A percentile compares a stretch with the other conserved stretches of the same genome.
Evolutionary conservation across 2,888 invertebrate genomes (phyloP).

Genomic region (Protophormia terraenovae): DNA sequence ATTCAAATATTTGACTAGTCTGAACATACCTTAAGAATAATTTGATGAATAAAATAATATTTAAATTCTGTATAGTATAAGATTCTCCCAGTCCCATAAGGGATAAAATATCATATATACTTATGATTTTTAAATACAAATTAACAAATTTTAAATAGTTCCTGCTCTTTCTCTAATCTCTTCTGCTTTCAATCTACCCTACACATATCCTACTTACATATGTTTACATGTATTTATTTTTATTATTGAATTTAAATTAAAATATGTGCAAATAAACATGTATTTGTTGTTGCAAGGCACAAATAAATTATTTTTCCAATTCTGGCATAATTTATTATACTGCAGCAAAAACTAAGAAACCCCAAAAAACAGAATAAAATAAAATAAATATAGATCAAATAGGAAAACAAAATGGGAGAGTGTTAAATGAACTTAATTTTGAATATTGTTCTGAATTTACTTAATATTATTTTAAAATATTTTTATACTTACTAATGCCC

Average conservation of each 20-base stretch:
- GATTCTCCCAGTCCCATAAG: too few species aligned
- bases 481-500: background rate
- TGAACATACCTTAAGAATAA: too few species aligned
- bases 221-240: constrained; percentile 29
- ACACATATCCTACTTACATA: background rate
- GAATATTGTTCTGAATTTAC: constrained; percentile 19
- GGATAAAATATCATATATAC: too few species aligned
- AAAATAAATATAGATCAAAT: background rate
- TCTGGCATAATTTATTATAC: constrained; percentile 56
- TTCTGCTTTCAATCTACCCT: background rate
- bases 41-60: too few species aligned
- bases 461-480: constrained; percentile 25
- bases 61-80: too few species aligned
- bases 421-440: constrained; percentile 52
- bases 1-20: too few species aligned
- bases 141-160: too few species aligned
- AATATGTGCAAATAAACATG: constrained; percentile 45
- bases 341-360: background rate
- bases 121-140: too few species aligned
- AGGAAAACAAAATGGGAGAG: background rate
- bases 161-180: background rate
- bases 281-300: constrained; percentile 25
- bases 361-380: background rate
- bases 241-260: constrained; percentile 61
- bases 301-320: constrained; percentile 57